Conservation (phyloP, 2,888 invertebrate genomes). For the Lepidochrysops patricia region DNA sequence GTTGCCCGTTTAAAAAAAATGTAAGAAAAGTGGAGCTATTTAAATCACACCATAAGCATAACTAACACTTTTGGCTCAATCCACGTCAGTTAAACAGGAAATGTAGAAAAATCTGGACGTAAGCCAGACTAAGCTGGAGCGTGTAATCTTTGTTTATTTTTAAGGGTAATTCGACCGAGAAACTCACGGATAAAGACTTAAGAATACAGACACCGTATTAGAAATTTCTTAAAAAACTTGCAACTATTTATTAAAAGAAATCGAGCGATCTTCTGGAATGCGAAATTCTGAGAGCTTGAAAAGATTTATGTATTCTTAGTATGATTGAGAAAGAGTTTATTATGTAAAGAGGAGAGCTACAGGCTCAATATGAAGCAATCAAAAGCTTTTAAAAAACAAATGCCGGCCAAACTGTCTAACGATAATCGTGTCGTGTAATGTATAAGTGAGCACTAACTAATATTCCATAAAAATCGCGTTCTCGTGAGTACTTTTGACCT, state of each 20-base stretch:
- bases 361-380: too few species aligned
- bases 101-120: conserved; percentile 5
- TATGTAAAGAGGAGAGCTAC: too few species aligned
- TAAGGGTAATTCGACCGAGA: conserved; percentile 6
- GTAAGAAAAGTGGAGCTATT: not conserved
- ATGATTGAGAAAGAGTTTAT: too few species aligned
- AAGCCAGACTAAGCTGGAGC: conserved; percentile 11
- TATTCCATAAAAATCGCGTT: not conserved
- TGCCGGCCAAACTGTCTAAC: too few species aligned
- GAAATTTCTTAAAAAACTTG: not conserved
- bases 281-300: too few species aligned
- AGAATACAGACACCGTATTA: not conserved
- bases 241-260: not conserved
- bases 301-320: too few species aligned
- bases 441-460: too few species aligned
- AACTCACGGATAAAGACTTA: conserved; percentile 8
- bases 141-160: conserved; percentile 15
- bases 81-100: conserved; percentile 7
- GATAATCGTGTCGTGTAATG: too few species aligned
- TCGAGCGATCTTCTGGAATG: too few species aligned
- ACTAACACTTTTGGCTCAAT: conserved; percentile 8
- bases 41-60: not conserved
- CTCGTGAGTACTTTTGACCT: conserved; percentile 20
- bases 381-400: too few species aligned
- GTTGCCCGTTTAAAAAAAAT: too few species aligned